Evolutionary conservation across 37 sponge, comb jelly and placozoan species (phyloP), one percentile per base, ranked within the genome.

Genomic region (Halichondria panicea): DNA sequence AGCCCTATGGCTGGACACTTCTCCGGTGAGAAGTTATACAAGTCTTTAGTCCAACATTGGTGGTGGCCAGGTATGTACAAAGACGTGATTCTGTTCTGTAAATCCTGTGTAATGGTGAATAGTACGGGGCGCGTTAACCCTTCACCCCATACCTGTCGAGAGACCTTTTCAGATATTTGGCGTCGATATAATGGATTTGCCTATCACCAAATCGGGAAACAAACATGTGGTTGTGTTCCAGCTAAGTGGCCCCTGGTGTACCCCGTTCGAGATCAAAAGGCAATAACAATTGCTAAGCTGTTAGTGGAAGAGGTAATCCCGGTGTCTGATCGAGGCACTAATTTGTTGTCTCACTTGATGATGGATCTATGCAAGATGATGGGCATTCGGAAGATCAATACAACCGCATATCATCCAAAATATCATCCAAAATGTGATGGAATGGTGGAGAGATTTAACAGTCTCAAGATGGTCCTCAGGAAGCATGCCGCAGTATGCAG

Each of bases 1-100:
- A 74, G 89, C 7, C 38, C 36, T 1, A 65, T 78, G 59, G 57
- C 72, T 43, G 89, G 79, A 6, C 89, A 88, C 60, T 88, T 83
- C 63, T 82, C 89, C 13, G 84, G 79, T 27, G 50, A 68, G 13
- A 43, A 68, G 25, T 7, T 72, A 11, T 82, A 74, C 71, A 62
- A 43, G 18, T 37, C 84, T 8, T 1, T 84, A 0, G 0, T 37
- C 7, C 37, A 13, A 0, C 52, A 44, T 18, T 74, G 85, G 81
- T 84, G 84, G 84, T 89, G 90, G 85, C 50, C 68, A 28, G 65
- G 81, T 18, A 79, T 84, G 85, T 79, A 68, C n/a, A n/a, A n/a
- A n/a, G n/a, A n/a, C n/a, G n/a, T n/a, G n/a, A n/a, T n/a, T n/a
- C n/a, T n/a, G n/a, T n/a, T n/a, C n/a, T n/a, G n/a, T n/a, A n/a